phyloP scores from a whole-genome alignment of 2,888 invertebrate genomes.

The Tetragonula carbonaria region DNA sequence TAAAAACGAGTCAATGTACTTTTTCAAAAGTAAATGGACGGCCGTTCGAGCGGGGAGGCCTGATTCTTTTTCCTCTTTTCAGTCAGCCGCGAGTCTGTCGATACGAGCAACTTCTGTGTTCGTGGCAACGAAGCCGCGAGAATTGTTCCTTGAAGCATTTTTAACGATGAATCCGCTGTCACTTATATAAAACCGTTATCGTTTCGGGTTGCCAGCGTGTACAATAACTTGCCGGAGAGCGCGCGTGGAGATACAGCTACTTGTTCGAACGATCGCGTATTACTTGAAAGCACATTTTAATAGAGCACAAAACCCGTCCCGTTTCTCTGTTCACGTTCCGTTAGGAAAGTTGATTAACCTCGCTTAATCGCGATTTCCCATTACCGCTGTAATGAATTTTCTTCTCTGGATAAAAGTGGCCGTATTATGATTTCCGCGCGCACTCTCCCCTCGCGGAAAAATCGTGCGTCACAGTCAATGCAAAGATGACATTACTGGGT shows the following conservation, averaged over 20 bases:
- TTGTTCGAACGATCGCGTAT: background rate
- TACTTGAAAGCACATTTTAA: constrained; percentile 14
- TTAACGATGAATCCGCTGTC: constrained; percentile 25
- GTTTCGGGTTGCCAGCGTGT: background rate
- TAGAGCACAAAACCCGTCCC: background rate
- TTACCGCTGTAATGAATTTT: constrained; percentile 5
- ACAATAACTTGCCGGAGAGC: background rate
- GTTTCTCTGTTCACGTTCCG: background rate
- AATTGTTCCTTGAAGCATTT: constrained; percentile 31
- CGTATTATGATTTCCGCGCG: background rate
- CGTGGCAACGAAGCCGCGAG: constrained; percentile 33
- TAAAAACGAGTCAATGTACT: constrained; percentile 47
- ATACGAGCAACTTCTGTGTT: constrained; percentile 32
- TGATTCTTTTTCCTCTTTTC: constrained; percentile 32
- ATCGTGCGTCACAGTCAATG: background rate
- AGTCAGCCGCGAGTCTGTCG: constrained; percentile 24
- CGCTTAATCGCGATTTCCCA: constrained; percentile 18
- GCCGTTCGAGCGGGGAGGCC: constrained; percentile 10
- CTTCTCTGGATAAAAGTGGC: background rate
- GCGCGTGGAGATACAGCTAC: background rate
- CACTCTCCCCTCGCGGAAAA: background rate
- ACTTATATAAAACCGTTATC: constrained; percentile 11
- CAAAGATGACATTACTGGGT: background rate
- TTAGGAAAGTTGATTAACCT: constrained; percentile 16
- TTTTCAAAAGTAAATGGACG: constrained; percentile 47